Percentiles rank a stretch among this genome's conserved stretches.
Evolutionary conservation across 2,888 invertebrate genomes (phyloP).

Genomic region (Drosophila kambysellisi): DNA sequence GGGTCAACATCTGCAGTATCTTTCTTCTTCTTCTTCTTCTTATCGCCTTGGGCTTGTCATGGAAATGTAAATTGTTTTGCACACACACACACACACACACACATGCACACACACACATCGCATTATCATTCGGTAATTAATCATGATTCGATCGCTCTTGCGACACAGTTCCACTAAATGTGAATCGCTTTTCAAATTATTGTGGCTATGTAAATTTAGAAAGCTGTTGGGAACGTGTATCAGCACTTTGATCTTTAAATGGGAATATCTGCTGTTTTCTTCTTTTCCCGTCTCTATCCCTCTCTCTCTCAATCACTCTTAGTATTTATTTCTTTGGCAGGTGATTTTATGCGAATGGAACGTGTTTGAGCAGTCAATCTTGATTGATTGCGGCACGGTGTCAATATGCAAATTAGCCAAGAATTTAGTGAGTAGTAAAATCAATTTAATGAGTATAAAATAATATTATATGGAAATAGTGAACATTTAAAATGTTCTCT

Average conservation of each 20-base stretch:
- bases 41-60: conserved; percentile 21
- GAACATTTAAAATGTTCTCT: neutral
- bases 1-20: conserved; percentile 50
- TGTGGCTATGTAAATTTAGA: conserved; percentile 82
- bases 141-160: conserved; percentile 44
- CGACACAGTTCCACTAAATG: conserved; percentile 64
- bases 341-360: conserved; percentile 1
- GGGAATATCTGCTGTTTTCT: conserved; percentile 22
- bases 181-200: conserved; percentile 64
- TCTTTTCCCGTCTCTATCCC: neutral
- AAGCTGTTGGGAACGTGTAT: conserved; percentile 67
- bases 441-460: neutral
- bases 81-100: conserved; percentile 16
- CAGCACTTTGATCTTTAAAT: conserved; percentile 36
- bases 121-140: conserved; percentile 41
- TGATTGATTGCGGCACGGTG: conserved; percentile 3
- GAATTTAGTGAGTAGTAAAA: neutral
- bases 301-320: neutral
- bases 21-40: neutral
- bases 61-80: conserved; percentile 63
- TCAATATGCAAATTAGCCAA: conserved; percentile 9
- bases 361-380: conserved; percentile 16
- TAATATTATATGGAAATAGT: neutral
- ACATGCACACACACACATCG: neutral
- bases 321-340: neutral